These are phyloP conservation scores for Mycetomoellerius zeteki DNA, from an alignment of 1,140 invertebrate species.

Conservation along the genomic window DNA sequence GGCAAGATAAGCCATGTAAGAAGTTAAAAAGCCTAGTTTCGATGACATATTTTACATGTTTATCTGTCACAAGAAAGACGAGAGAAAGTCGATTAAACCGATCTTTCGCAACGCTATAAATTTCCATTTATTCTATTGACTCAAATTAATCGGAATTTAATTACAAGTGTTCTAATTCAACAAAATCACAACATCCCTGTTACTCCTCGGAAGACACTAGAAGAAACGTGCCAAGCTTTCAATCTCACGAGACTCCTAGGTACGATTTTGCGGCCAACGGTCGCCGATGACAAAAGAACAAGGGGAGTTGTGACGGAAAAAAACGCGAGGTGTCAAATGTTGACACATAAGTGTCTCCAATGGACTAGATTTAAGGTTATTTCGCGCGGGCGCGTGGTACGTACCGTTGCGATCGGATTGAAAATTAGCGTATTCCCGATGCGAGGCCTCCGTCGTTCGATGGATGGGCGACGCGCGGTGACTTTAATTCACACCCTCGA, in stretches of 20 bases:
- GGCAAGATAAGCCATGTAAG: too few species aligned
- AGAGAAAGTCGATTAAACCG: neutral
- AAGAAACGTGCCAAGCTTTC: neutral
- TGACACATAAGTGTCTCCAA: neutral
- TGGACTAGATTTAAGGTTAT: constrained; percentile 54
- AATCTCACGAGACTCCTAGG: neutral
- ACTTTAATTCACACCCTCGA: constrained; percentile 66
- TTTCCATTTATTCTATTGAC: neutral
- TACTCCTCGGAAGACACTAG: neutral
- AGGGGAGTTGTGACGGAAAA: neutral
- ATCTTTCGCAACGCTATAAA: neutral
- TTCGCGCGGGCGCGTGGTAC: constrained; percentile 12
- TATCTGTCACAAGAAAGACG: neutral
- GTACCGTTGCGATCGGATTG: constrained; percentile 17
- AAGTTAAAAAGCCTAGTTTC: too few species aligned
- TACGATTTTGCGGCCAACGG: neutral
- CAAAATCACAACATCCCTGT: neutral
- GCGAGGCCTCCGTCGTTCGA: constrained; percentile 2
- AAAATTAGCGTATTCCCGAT: constrained; percentile 33
- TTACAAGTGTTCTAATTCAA: neutral
- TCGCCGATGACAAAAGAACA: neutral
- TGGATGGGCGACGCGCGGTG: constrained; percentile 7
- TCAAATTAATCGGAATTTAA: neutral
- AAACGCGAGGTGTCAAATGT: neutral
- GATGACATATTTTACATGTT: neutral